Percentiles rank a stretch among this genome's conserved stretches.
phyloP scores from a whole-genome alignment of 2,113 vertebrate species.

The Platysteira castanea region DNA sequence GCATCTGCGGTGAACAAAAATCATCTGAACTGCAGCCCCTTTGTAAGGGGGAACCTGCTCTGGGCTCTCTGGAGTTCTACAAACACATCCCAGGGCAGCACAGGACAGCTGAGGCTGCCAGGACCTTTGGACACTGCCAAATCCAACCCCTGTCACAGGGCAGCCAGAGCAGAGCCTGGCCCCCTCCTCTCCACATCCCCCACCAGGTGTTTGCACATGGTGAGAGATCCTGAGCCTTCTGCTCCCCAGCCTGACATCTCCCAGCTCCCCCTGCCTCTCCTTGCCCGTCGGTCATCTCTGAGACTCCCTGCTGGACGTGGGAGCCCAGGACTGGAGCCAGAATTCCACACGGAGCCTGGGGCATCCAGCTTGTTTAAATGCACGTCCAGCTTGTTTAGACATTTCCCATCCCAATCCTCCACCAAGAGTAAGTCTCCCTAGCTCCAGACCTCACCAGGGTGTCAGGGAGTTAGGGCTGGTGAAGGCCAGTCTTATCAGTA shows the following conservation, averaged over 20 bases:
- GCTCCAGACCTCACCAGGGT: neutral
- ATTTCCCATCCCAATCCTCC: neutral
- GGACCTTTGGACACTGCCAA: neutral
- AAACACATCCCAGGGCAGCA: neutral
- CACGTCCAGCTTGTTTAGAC: accelerated
- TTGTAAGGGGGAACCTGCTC: neutral
- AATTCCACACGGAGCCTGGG: neutral
- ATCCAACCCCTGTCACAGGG: neutral
- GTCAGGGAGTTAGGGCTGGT: accelerated
- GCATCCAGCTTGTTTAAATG: neutral
- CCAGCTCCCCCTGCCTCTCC: neutral
- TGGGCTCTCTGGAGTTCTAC: neutral
- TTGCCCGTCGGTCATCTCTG: neutral
- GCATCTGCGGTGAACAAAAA: neutral
- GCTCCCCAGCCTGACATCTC: neutral
- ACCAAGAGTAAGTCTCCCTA: neutral
- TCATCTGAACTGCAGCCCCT: neutral
- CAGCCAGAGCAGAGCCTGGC: neutral
- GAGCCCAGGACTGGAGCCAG: neutral
- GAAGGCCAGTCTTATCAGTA: neutral
- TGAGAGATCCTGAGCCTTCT: neutral
- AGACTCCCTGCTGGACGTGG: accelerated
- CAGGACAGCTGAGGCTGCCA: neutral
- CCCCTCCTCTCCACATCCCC: accelerated
- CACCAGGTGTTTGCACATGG: neutral